A percentile compares a stretch with the other conserved stretches of the same genome.
These are phyloP conservation scores for Trichoplax adhaerens DNA, from an alignment of 37 sponge, comb jelly and placozoan species.

Conservation along the genomic window DNA sequence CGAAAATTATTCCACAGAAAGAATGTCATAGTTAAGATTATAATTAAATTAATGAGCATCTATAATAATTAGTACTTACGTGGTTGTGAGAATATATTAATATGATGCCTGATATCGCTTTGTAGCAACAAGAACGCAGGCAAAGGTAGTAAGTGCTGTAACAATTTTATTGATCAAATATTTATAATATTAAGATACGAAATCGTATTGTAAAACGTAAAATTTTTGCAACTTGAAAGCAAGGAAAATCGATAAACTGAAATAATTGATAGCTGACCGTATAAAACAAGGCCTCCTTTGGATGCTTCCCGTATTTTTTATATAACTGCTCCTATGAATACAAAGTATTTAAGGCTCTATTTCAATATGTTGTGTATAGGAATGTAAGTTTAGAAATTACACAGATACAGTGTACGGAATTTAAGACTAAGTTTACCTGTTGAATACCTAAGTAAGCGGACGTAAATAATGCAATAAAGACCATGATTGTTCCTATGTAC, in stretches of 20 bases:
- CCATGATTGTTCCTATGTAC: conserved; percentile 38
- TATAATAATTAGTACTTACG: conserved; percentile 9
- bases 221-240: too few relatives aligned
- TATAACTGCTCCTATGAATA: conserved; percentile 42
- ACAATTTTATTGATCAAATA: background rate
- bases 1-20: too few relatives aligned
- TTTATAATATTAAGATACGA: background rate
- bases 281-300: conserved; percentile 84
- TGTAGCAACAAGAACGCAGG: conserved; percentile 60
- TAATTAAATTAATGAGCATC: too few relatives aligned
- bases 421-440: conserved; percentile 24
- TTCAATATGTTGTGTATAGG: too few relatives aligned
- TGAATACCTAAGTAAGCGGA: conserved; percentile 66
- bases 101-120: conserved; percentile 27
- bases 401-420: background rate
- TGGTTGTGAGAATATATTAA: conserved; percentile 23
- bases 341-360: too few relatives aligned
- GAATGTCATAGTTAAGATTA: too few relatives aligned
- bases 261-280: conserved; percentile 25
- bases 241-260: too few relatives aligned
- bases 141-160: conserved; percentile 46
- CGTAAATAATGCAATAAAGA: conserved; percentile 38
- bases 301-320: conserved; percentile 59
- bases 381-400: too few relatives aligned
- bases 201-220: background rate